phyloP scores from a whole-genome alignment of 2,797 vertebrate species.

The Falco naumanni region DNA sequence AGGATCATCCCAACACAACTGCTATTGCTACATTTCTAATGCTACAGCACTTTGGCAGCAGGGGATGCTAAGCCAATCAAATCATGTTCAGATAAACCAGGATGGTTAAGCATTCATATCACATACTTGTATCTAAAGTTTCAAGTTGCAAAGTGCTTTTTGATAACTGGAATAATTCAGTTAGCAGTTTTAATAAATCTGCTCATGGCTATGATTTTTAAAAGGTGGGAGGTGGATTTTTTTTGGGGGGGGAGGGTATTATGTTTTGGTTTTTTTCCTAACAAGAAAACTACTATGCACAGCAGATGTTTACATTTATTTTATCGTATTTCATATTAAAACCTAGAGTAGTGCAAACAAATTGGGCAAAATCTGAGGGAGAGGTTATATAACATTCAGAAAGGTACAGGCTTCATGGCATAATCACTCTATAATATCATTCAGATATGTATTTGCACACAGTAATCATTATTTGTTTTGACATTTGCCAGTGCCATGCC shows the following conservation, averaged over 20 bases:
- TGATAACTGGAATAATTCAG: not conserved
- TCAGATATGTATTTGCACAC: not conserved
- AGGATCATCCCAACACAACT: not conserved
- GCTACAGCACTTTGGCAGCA: not conserved
- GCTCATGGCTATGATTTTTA: not conserved
- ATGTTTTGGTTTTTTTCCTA: not conserved
- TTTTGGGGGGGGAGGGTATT: accelerated
- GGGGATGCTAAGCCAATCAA: not conserved
- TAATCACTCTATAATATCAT: not conserved
- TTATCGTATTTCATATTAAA: not conserved
- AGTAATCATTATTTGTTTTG: conserved; percentile 1
- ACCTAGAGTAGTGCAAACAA: not conserved
- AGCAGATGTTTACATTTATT: not conserved
- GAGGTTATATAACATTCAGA: not conserved
- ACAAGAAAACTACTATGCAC: not conserved
- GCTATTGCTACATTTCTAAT: not conserved
- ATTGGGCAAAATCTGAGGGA: not conserved
- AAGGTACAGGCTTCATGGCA: not conserved
- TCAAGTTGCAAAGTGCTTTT: not conserved
- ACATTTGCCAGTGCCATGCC: not conserved
- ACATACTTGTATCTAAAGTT: not conserved
- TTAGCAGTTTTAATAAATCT: not conserved
- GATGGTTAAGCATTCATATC: not conserved
- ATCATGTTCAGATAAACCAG: not conserved
- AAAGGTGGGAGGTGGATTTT: not conserved